Evolutionary conservation across 2,797 vertebrate genomes (phyloP).

Genomic region (Rachycentron canadum): DNA sequence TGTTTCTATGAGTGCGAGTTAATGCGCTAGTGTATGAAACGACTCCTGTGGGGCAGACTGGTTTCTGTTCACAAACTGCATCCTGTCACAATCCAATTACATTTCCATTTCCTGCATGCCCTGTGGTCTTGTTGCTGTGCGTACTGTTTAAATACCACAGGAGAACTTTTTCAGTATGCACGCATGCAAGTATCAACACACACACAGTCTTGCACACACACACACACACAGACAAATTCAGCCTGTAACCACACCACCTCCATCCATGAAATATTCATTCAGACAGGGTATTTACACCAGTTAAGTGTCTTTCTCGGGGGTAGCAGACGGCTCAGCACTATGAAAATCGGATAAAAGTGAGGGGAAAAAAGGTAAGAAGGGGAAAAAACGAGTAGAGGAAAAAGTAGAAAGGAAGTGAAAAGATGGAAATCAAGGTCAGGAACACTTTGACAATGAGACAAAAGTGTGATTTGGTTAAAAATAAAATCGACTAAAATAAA

Average conservation of each 20-base stretch:
- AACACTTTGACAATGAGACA: not conserved
- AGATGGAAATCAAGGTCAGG: not conserved
- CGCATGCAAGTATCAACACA: constrained; percentile 41
- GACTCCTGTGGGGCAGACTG: constrained; percentile 73
- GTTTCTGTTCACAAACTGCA: constrained; percentile 80
- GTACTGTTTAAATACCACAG: constrained; percentile 67
- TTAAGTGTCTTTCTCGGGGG: constrained; percentile 67
- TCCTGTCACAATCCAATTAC: constrained; percentile 85
- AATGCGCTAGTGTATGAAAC: constrained; percentile 67
- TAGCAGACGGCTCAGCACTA: constrained; percentile 45
- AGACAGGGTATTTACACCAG: constrained; percentile 75
- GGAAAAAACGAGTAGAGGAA: constrained; percentile 5
- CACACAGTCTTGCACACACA: constrained; percentile 2
- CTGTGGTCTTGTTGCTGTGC: constrained; percentile 70
- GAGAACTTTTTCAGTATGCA: constrained; percentile 53
- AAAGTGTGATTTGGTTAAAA: not conserved
- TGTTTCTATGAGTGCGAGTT: constrained; percentile 50
- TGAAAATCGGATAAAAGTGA: constrained; percentile 45
- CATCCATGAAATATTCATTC: constrained; percentile 73
- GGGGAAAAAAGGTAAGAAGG: constrained; percentile 5
- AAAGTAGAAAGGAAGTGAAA: constrained; percentile 5
- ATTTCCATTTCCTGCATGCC: constrained; percentile 81
- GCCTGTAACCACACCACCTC: constrained; percentile 51
- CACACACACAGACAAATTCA: constrained; percentile 28
- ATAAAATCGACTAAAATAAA: constrained; percentile 34